These are phyloP conservation scores for Eospalax fontanierii DNA, from an alignment of 2,797 vertebrate genomes.

Conservation along the genomic window DNA sequence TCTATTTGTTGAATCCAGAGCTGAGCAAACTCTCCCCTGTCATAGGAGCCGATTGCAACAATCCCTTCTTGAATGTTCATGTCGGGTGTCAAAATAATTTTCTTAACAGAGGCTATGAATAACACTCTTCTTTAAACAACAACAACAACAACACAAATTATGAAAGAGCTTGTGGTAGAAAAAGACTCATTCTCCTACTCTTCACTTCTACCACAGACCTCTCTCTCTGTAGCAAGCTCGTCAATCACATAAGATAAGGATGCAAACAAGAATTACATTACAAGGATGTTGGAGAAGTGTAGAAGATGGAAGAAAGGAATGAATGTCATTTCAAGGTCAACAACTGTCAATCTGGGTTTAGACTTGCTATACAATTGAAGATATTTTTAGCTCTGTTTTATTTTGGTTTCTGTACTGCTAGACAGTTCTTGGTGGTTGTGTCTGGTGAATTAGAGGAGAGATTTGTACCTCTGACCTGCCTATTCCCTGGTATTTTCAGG, in stretches of 20 bases:
- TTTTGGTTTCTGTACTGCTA: constrained; percentile 3
- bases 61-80: background rate
- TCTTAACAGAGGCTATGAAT: background rate
- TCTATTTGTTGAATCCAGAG: background rate
- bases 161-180: background rate
- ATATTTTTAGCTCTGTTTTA: background rate
- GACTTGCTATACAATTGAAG: background rate
- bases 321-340: background rate
- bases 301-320: background rate
- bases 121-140: constrained; percentile 45
- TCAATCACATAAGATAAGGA: background rate
- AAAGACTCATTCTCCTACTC: background rate
- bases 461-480: background rate
- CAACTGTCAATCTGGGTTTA: background rate
- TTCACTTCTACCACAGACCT: background rate
- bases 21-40: background rate
- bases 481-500: background rate
- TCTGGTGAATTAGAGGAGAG: background rate
- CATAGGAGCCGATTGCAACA: background rate
- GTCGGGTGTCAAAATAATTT: constrained; percentile 27
- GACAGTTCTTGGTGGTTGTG: background rate
- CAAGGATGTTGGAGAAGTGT: background rate
- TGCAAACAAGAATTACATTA: background rate
- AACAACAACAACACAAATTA: background rate
- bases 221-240: background rate